Evolutionary conservation across 2,797 vertebrate genomes (phyloP).

Genomic region (Hozukius guyotensis): DNA sequence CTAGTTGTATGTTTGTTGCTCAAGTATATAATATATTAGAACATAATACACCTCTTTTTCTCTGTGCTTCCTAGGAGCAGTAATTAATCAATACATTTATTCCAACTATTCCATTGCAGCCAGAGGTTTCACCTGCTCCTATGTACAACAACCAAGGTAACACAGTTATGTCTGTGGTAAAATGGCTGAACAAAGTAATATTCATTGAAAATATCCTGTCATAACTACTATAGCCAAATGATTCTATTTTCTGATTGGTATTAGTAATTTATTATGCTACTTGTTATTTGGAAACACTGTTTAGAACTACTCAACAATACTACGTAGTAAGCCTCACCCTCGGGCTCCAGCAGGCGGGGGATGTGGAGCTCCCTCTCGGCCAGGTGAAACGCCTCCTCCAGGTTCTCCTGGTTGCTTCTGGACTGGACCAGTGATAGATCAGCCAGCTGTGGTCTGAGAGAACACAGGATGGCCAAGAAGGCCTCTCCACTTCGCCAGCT

Average conservation of each 20-base stretch:
- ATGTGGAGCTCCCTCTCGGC: constrained; percentile 90
- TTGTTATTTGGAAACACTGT: not conserved
- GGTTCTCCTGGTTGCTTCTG: constrained; percentile 88
- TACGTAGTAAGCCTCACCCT: constrained; percentile 78
- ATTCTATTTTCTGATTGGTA: not conserved
- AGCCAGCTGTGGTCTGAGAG: constrained; percentile 88
- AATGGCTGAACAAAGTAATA: not conserved
- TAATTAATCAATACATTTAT: not conserved
- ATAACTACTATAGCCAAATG: not conserved
- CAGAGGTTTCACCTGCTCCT: not conserved
- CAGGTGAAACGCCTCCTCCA: constrained; percentile 89
- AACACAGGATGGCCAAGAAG: constrained; percentile 89
- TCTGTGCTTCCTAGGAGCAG: not conserved
- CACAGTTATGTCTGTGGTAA: not conserved
- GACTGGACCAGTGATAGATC: constrained; percentile 82
- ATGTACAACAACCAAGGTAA: not conserved
- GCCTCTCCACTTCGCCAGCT: constrained; percentile 92
- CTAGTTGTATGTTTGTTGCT: no score
- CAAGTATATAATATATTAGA: not conserved
- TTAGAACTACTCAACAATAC: not conserved
- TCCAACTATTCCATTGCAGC: not conserved
- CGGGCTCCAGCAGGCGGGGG: constrained; percentile 89
- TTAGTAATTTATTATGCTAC: not conserved
- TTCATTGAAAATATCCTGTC: not conserved
- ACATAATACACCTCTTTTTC: not conserved